Conservation (phyloP, 1,140 invertebrate species). For the Cardiocondyla obscurior region DNA sequence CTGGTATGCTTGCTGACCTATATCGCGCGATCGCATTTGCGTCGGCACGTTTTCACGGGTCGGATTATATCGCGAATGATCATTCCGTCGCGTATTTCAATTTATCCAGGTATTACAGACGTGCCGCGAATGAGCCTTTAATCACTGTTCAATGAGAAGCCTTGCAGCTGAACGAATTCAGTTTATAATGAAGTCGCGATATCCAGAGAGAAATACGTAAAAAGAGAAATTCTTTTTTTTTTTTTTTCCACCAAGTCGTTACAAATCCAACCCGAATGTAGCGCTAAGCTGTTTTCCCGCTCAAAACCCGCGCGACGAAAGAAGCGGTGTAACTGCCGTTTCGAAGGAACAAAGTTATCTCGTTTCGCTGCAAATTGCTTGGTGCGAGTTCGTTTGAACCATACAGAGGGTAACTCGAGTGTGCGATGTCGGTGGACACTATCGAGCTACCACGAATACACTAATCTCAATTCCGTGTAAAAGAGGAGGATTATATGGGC, state of each 20-base stretch:
- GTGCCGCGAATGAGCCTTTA: constrained; percentile 7
- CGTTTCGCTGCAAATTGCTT: constrained; percentile 53
- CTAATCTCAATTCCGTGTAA: constrained; percentile 61
- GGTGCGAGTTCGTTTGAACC: constrained; percentile 1
- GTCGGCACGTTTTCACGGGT: constrained; percentile 26
- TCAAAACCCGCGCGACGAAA: constrained; percentile 18
- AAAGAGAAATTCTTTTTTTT: neutral
- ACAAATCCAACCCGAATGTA: neutral
- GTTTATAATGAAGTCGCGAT: neutral
- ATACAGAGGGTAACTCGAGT: neutral
- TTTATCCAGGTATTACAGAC: neutral
- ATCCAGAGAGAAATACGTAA: neutral
- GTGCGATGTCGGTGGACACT: constrained; percentile 27
- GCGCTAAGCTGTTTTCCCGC: neutral
- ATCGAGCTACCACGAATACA: constrained; percentile 52
- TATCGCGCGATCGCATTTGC: constrained; percentile 20
- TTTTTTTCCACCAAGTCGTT: neutral
- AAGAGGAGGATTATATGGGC: constrained; percentile 52
- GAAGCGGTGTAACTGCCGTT: constrained; percentile 21
- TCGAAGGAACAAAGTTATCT: constrained; percentile 53
- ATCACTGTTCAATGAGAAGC: neutral
- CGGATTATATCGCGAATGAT: constrained; percentile 9
- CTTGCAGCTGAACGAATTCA: neutral
- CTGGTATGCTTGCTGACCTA: neutral
- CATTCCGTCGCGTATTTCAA: neutral